A percentile compares a stretch with the other conserved stretches of the same genome.
These are phyloP conservation scores for Gymnoscopelus braueri DNA, from an alignment of 2,797 vertebrate species.

Conservation along the genomic window DNA sequence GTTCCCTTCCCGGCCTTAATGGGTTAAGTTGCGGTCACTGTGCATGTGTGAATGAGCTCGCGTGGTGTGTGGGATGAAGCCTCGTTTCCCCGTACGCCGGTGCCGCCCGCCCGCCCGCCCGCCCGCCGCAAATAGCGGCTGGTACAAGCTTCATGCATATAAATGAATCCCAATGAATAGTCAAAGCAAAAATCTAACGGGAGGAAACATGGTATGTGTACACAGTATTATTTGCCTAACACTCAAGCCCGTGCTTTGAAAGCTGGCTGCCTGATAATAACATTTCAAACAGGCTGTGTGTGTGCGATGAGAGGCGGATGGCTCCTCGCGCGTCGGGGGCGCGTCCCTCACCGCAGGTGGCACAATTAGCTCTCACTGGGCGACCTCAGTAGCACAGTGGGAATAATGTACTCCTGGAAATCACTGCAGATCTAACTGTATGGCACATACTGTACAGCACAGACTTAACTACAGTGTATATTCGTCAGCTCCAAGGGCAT, in stretches of 20 bases:
- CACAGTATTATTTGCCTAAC: not conserved
- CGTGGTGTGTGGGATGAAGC: too few relatives aligned
- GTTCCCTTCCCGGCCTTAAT: too few relatives aligned
- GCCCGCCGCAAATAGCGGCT: too few relatives aligned
- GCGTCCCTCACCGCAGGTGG: constrained; percentile 59
- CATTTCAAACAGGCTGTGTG: constrained; percentile 19
- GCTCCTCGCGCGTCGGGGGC: constrained; percentile 39
- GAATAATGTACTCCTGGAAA: constrained; percentile 56
- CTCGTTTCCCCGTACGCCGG: too few relatives aligned
- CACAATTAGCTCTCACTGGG: constrained; percentile 62
- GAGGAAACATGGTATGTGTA: not conserved
- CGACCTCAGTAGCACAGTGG: constrained; percentile 50
- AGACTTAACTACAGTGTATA: constrained; percentile 33
- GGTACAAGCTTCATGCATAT: too few relatives aligned
- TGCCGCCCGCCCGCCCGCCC: too few relatives aligned
- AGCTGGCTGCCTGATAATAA: too few relatives aligned
- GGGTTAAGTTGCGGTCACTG: too few relatives aligned
- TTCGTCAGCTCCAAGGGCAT: constrained; percentile 8
- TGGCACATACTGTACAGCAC: constrained; percentile 31
- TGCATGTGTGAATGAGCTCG: too few relatives aligned
- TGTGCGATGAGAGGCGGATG: constrained; percentile 30
- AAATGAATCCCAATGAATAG: too few relatives aligned
- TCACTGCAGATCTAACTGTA: constrained; percentile 35
- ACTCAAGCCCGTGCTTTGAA: not conserved
- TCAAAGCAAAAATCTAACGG: too few relatives aligned